Percentiles rank a stretch among this genome's conserved stretches.
phyloP scores from a whole-genome alignment of 2,797 vertebrate genomes.

The Acrossocheilus fasciatus region DNA sequence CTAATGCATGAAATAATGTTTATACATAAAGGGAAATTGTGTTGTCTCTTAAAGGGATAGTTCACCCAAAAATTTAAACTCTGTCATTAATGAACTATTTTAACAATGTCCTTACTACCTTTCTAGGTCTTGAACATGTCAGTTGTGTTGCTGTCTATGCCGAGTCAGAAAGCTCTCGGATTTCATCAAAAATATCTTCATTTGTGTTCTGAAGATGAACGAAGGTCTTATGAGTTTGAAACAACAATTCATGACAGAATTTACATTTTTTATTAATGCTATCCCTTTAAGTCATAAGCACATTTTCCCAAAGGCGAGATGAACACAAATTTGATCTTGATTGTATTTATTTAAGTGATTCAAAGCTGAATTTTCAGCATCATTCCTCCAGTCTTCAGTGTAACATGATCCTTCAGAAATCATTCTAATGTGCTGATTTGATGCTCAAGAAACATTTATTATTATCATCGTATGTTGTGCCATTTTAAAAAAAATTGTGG shows the following conservation, averaged over 20 bases:
- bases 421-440: no score
- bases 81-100: not conserved
- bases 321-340: not conserved
- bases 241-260: not conserved
- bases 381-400: not conserved
- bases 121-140: not conserved
- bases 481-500: not conserved
- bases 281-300: not conserved
- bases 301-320: not conserved
- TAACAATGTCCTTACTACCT: not conserved
- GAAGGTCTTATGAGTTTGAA: not conserved
- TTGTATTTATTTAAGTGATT: not conserved
- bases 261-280: not conserved
- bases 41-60: no score
- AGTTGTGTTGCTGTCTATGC: not conserved
- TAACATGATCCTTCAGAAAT: no score
- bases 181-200: not conserved
- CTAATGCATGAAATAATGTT: not conserved
- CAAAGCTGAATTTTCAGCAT: not conserved
- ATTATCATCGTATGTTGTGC: not conserved
- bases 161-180: not conserved
- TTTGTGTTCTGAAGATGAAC: not conserved
- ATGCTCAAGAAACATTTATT: not conserved
- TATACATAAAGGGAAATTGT: not conserved
- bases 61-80: no score